Base-by-base conservation (phyloP, 2,113 vertebrate species). In the Thinocorus orbignyianus region DNA sequence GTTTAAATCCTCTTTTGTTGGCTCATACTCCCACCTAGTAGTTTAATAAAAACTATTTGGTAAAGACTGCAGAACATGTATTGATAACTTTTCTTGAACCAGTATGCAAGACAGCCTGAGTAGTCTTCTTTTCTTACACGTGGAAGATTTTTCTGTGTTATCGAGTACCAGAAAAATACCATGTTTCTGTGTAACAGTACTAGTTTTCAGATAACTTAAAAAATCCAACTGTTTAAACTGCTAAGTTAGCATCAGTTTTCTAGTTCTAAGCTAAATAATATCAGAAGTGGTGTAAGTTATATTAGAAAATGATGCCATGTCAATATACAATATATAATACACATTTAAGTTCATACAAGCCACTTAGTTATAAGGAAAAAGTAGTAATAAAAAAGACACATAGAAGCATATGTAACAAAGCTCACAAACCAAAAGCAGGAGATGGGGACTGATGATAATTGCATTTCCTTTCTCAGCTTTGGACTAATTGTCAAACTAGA, bases 71-170 rank as follows among this genome's bases (percentile, higher is more conserved):
- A 44, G 31, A 90, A 72, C 5, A 16, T 2, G 0, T 12, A 7
- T 24, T 74, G 30, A 17, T 46, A 74, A 54, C 52, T 30, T 9
- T 17, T 54, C 16, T 33, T 74, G 48, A 55, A 61, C 10, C 8
- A 0, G 3, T 66, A 88, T 23, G 22, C 28, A 76, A 44, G 84
- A 35, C 9, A 76, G 24, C 6, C 17, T 0, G 0, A 66, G 17
- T 8, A 66, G 17, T 35, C 28, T 20, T 64, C 17, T 74, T 44
- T 60, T 57, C 88, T 31, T 49, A 65, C 3, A 64, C 31, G 26
- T 10, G 10, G 11, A 51, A 74, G 70, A 89, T 55, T 7, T n/a
- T 61, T 61, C 35, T 58, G 18, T 24, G 35, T 51, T 49, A 39
- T 31, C 7, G 10, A 46, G 5, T 13, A 66, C 69, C 5, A 18